Evolutionary conservation across 2,113 vertebrate species (phyloP).

Genomic region (Phalacrocorax carbo): DNA sequence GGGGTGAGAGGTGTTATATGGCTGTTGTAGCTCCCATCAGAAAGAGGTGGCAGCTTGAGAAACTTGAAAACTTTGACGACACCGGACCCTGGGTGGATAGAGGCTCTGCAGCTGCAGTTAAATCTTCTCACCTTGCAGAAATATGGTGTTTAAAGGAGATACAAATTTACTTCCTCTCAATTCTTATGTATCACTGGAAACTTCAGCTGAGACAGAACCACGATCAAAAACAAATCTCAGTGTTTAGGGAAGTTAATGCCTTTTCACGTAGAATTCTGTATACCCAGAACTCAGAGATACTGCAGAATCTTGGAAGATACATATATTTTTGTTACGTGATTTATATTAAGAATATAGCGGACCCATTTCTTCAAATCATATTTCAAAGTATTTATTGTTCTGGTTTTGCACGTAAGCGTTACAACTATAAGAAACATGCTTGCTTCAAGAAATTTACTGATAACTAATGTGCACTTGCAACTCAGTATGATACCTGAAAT

Average conservation of each 20-base stretch:
- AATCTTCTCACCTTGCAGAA: neutral
- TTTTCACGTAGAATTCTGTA: neutral
- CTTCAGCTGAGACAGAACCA: neutral
- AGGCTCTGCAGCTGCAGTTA: neutral
- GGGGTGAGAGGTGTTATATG: neutral
- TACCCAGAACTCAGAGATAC: neutral
- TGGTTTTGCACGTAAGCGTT: neutral
- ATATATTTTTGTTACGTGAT: neutral
- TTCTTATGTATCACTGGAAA: neutral
- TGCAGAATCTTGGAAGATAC: neutral
- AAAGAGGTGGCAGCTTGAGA: slow-evolving; percentile 50
- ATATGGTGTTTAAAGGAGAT: neutral
- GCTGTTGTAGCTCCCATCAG: neutral
- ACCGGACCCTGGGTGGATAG: neutral
- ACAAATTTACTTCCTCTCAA: neutral
- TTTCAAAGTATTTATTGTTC: neutral
- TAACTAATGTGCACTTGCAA: neutral
- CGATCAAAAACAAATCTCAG: neutral
- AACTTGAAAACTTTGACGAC: slow-evolving; percentile 6
- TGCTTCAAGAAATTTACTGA: neutral
- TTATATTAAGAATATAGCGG: neutral
- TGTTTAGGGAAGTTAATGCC: fast-evolving
- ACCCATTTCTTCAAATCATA: neutral
- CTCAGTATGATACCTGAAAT: neutral
- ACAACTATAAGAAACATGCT: neutral